phyloP scores from a whole-genome alignment of 1,140 invertebrate species.

The Pogonomyrmex californicus region DNA sequence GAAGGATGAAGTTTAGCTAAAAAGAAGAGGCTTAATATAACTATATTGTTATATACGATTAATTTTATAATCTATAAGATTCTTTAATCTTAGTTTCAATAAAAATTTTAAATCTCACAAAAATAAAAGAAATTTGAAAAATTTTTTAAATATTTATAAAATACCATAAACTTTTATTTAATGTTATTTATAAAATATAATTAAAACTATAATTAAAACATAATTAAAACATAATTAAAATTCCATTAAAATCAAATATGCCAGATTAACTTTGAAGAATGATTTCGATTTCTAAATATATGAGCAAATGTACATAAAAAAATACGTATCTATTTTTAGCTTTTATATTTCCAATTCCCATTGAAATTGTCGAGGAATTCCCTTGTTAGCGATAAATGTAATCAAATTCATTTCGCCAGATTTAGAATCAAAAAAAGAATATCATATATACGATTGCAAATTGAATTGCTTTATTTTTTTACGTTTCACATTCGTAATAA shows the following conservation, averaged over 20 bases:
- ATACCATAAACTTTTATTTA: neutral
- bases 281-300: neutral
- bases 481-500: neutral
- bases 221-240: too few species aligned
- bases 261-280: neutral
- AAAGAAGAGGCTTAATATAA: neutral
- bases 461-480: neutral
- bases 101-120: neutral
- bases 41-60: neutral
- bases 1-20: too few species aligned
- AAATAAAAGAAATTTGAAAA: neutral
- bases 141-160: neutral
- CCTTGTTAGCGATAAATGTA: neutral
- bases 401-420: neutral
- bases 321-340: neutral
- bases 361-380: neutral
- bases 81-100: neutral
- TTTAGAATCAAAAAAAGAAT: neutral
- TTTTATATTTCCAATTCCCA: neutral
- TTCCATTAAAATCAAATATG: neutral
- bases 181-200: neutral
- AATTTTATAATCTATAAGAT: neutral
- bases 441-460: neutral
- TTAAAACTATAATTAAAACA: too few species aligned
- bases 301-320: neutral